Percentiles rank a stretch among this genome's conserved stretches.
Evolutionary conservation across 2,888 invertebrate genomes (phyloP).

Genomic region (Parnassius apollo): DNA sequence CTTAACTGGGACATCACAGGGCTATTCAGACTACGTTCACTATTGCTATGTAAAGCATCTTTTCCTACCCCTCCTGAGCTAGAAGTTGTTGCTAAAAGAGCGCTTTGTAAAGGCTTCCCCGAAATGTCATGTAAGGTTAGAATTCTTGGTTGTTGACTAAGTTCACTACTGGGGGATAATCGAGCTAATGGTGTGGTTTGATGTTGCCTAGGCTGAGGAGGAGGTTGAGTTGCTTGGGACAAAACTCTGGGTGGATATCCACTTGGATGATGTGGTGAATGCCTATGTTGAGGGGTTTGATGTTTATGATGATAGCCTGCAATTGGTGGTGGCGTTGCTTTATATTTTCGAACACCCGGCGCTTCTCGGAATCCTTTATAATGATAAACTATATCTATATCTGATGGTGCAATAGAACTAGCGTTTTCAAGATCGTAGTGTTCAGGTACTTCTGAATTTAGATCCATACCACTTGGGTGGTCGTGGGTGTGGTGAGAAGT

Average conservation of each 20-base stretch:
- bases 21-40: constrained; percentile 94
- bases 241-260: constrained; percentile 88
- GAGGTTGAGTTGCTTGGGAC: constrained; percentile 85
- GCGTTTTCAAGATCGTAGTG: constrained; percentile 98
- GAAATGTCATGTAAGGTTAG: constrained; percentile 96
- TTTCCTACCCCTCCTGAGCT: constrained; percentile 94
- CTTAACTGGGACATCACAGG: constrained; percentile 96
- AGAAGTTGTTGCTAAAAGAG: constrained; percentile 92
- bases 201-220: constrained; percentile 86
- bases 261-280: constrained; percentile 88
- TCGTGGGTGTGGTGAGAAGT: constrained; percentile 87
- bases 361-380: constrained; percentile 96
- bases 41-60: constrained; percentile 94
- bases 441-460: constrained; percentile 91
- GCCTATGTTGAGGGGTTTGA: constrained; percentile 86
- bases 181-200: constrained; percentile 95
- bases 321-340: constrained; percentile 91
- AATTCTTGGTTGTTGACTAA: constrained; percentile 95
- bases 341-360: constrained; percentile 91
- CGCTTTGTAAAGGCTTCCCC: constrained; percentile 94
- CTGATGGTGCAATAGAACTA: constrained; percentile 97
- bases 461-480: constrained; percentile 86
- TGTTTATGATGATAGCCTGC: constrained; percentile 90
- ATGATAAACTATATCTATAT: constrained; percentile 97
- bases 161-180: constrained; percentile 94